Evolutionary conservation across 2,113 vertebrate genomes (phyloP).

Genomic region (Sclerurus mexicanus): DNA sequence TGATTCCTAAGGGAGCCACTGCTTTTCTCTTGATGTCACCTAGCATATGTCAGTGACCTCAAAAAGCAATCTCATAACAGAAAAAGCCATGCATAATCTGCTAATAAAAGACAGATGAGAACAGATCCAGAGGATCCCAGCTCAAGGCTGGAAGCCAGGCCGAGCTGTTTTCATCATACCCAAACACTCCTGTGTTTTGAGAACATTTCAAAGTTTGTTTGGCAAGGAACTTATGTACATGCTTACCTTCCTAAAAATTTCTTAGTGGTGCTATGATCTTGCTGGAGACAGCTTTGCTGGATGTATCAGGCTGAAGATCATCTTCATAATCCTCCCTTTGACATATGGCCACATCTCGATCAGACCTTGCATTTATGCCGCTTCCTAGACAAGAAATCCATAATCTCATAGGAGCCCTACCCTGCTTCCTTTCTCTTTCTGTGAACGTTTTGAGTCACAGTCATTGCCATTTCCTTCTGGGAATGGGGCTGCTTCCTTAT

Average conservation of each 20-base stretch:
- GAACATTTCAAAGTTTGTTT: slow-evolving; percentile 1
- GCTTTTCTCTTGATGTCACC: background rate
- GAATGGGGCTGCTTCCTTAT: background rate
- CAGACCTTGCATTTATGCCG: background rate
- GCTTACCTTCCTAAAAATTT: background rate
- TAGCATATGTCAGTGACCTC: background rate
- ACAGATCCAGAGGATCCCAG: background rate
- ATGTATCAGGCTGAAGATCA: background rate
- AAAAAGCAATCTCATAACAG: background rate
- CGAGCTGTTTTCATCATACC: background rate
- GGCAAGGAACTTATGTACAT: background rate
- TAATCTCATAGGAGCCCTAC: background rate
- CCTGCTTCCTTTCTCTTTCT: background rate
- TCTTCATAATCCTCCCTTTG: background rate
- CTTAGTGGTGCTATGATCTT: background rate
- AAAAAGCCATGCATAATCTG: background rate
- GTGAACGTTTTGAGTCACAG: background rate
- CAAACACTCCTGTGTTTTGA: background rate
- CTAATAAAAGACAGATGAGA: background rate
- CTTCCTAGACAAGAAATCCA: background rate
- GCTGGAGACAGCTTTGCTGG: background rate
- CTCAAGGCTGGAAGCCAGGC: background rate
- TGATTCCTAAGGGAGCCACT: background rate
- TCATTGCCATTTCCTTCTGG: background rate
- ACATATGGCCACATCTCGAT: background rate